Conservation (phyloP, 1,140 invertebrate species). For the Aethina tumida region DNA sequence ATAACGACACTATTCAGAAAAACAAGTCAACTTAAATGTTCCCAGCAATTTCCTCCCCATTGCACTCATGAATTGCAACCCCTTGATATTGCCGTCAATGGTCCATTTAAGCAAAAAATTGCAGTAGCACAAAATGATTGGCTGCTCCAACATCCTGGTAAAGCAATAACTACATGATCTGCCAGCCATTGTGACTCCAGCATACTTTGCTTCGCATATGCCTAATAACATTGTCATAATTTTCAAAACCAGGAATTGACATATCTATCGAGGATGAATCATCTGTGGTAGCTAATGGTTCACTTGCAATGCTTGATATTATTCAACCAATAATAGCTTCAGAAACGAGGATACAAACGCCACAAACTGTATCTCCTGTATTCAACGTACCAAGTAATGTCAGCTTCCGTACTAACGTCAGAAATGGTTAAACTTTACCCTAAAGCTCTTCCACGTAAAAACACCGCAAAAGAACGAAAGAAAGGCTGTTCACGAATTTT, state of each 20-base stretch:
- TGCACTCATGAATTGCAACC: slow-evolving; percentile 31
- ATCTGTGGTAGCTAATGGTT: neutral
- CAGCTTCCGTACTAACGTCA: neutral
- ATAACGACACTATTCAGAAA: too few relatives aligned
- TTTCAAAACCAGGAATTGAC: neutral
- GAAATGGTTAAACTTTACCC: neutral
- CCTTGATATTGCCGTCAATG: slow-evolving; percentile 29
- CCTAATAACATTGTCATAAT: neutral
- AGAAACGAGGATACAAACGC: too few relatives aligned
- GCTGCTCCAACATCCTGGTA: slow-evolving; percentile 15
- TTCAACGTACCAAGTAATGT: neutral
- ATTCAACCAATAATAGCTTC: slow-evolving; percentile 1
- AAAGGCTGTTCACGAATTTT: slow-evolving; percentile 1
- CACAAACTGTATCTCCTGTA: slow-evolving; percentile 1
- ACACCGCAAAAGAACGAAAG: neutral
- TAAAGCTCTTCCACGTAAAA: slow-evolving; percentile 1
- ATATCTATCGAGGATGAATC: slow-evolving; percentile 1
- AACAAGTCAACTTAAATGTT: too few relatives aligned
- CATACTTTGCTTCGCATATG: slow-evolving; percentile 17
- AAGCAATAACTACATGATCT: slow-evolving; percentile 25
- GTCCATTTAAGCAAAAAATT: slow-evolving; percentile 16
- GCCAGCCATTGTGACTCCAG: slow-evolving; percentile 27
- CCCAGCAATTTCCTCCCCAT: slow-evolving; percentile 39
- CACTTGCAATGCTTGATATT: neutral
- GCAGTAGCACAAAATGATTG: slow-evolving; percentile 6